Conservation (phyloP, 2,888 invertebrate genomes). For the Formica aserva region DNA sequence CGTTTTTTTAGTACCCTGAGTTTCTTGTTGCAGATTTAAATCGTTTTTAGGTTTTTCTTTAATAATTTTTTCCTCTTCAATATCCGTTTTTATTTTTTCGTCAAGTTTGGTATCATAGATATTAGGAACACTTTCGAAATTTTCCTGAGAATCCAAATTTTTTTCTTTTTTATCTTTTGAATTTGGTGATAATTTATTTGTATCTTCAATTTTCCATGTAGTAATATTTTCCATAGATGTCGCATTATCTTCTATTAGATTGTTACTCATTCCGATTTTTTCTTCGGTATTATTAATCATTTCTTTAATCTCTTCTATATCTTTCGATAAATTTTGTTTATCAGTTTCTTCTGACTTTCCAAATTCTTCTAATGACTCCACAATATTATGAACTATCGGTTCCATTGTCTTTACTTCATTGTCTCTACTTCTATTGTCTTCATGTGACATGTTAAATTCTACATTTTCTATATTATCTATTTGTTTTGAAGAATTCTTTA, state of each 20-base stretch:
- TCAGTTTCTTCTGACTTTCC: slow-evolving; percentile 65
- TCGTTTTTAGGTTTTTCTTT: slow-evolving; percentile 67
- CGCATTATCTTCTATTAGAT: not conserved
- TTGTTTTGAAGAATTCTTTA: slow-evolving; percentile 24
- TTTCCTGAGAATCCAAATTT: slow-evolving; percentile 45
- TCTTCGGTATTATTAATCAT: not conserved
- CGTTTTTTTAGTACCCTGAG: slow-evolving; percentile 76
- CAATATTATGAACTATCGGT: slow-evolving; percentile 73
- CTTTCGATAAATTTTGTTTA: slow-evolving; percentile 31
- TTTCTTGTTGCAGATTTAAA: slow-evolving; percentile 52
- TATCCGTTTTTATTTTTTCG: slow-evolving; percentile 14
- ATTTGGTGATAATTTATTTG: slow-evolving; percentile 18
- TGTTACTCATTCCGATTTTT: slow-evolving; percentile 3
- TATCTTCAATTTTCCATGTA: slow-evolving; percentile 31
- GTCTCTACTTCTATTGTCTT: slow-evolving; percentile 52
- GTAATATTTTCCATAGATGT: slow-evolving; percentile 47
- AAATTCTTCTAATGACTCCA: slow-evolving; percentile 76
- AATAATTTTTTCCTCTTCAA: slow-evolving; percentile 54
- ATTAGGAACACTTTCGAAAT: slow-evolving; percentile 35
- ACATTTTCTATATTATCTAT: slow-evolving; percentile 1
- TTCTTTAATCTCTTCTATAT: slow-evolving; percentile 46
- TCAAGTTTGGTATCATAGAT: slow-evolving; percentile 42
- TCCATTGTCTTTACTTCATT: slow-evolving; percentile 71
- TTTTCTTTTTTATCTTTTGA: slow-evolving; percentile 7
- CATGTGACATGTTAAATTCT: slow-evolving; percentile 42